Evolutionary conservation across 2,113 vertebrate genomes (phyloP).

Genomic region (Nesospiza acunhae): DNA sequence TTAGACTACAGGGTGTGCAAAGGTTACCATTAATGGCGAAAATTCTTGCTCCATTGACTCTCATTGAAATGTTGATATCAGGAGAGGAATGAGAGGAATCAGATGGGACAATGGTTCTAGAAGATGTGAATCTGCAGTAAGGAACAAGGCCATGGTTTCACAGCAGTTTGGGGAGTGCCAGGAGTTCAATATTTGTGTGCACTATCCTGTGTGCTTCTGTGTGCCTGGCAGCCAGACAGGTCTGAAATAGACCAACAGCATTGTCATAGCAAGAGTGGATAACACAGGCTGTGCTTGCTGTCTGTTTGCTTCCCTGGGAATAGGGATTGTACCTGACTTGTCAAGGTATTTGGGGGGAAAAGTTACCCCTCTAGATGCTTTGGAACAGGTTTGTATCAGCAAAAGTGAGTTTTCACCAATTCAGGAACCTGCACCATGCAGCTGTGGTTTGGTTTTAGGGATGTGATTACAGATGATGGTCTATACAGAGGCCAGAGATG

Average conservation of each 20-base stretch:
- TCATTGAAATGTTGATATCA: not conserved
- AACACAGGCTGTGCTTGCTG: not conserved
- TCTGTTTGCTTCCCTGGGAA: not conserved
- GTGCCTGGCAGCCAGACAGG: rapidly evolving
- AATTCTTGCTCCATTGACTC: not conserved
- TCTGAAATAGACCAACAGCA: not conserved
- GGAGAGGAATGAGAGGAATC: not conserved
- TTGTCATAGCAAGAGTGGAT: not conserved
- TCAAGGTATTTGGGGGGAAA: not conserved
- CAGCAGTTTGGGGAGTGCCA: not conserved
- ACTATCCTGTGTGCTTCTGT: not conserved
- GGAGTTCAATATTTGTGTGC: not conserved
- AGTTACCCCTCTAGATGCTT: not conserved
- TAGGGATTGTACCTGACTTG: not conserved
- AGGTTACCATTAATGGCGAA: not conserved
- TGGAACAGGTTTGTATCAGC: not conserved
- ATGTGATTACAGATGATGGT: not conserved
- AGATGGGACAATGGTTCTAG: not conserved
- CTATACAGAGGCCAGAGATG: not conserved
- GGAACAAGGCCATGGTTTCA: not conserved
- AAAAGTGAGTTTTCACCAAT: not conserved
- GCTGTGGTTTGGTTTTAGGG: not conserved
- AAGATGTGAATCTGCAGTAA: not conserved
- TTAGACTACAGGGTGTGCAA: not conserved
- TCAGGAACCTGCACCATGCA: not conserved